Evolutionary conservation across 2,888 invertebrate genomes (phyloP), one percentile per base, ranked within the genome.

Genomic region (Lomographa bimaculata): DNA sequence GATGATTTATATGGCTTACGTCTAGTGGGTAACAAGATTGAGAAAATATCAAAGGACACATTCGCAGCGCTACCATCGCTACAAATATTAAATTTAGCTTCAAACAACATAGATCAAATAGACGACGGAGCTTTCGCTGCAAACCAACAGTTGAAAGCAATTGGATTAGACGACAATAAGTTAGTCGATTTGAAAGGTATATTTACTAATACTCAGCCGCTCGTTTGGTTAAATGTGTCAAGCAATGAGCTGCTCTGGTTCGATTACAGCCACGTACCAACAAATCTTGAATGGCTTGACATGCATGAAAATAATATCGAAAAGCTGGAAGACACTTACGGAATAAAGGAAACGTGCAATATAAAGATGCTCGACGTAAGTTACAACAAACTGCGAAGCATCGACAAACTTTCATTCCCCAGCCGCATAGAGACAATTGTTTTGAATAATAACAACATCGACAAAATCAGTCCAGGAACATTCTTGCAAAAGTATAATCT

Each of bases 201-300:
- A 69, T 95, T 95, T 80, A 93, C 92, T 49, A 93, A 92, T 60
- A 90, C 94, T 45, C 92, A 93, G 57, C 92, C 92, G 50, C 91
- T 96, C 42, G 92, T 94, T 56, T 95, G 94, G 94, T 81, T 96
- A 56, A 96, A 96, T 79, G 94, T 95, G 40, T 95, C 95, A 29
- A 93, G 94, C 77, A 96, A 96, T 79, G 92, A 92, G 70, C 83
- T 96, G 54, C 87, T 92, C 46, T 93, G 94, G 93, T 95, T 95
- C 78, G 95, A 96, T 82, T 96, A 94, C 64, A 93, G 94, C 56
- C 92, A 95, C 64, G 90, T 96, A 60, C 96, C 96, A 6, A 73
- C 90, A 1, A 94, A 93, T 63, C 89, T 96, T 24, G 94, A 94
- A 71, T 94, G 94, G 94, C 84, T 96, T 38, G 95, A 96, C 76